Conservation (phyloP, 2,797 vertebrate genomes). For the Gambelia wislizenii region DNA sequence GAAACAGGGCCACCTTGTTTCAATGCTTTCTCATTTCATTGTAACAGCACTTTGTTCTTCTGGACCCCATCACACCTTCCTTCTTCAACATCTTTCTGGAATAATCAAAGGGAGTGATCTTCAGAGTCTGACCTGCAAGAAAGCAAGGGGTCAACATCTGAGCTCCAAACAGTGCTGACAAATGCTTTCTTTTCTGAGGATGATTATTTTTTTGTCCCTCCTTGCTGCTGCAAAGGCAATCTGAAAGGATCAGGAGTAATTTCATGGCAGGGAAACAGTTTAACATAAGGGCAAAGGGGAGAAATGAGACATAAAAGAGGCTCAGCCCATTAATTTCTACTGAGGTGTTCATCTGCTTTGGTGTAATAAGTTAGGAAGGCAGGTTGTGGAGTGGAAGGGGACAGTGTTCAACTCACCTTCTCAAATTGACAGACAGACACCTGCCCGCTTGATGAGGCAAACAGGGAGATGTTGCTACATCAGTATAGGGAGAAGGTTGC, state of each 20-base stretch:
- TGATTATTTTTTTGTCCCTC: not conserved
- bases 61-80: no score
- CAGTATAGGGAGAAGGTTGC: no score
- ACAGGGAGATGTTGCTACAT: no score
- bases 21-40: not conserved
- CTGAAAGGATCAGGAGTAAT: not conserved
- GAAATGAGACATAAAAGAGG: constrained; percentile 43
- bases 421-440: not conserved
- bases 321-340: constrained; percentile 31
- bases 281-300: constrained; percentile 35
- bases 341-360: constrained; percentile 21
- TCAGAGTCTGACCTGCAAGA: not conserved
- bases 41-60: not conserved
- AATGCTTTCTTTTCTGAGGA: not conserved
- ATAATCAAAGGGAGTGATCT: not conserved
- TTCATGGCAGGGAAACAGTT: constrained; percentile 34
- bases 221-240: not conserved
- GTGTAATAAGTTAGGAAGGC: not conserved
- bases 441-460: accelerated
- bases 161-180: not conserved
- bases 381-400: not conserved
- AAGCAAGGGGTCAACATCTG: not conserved
- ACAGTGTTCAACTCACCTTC: not conserved
- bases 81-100: not conserved
- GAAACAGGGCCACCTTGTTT: not conserved